A percentile compares a stretch with the other conserved stretches of the same genome.
phyloP scores from a whole-genome alignment of 2,113 vertebrate species.

The Thryonomys swinderianus region DNA sequence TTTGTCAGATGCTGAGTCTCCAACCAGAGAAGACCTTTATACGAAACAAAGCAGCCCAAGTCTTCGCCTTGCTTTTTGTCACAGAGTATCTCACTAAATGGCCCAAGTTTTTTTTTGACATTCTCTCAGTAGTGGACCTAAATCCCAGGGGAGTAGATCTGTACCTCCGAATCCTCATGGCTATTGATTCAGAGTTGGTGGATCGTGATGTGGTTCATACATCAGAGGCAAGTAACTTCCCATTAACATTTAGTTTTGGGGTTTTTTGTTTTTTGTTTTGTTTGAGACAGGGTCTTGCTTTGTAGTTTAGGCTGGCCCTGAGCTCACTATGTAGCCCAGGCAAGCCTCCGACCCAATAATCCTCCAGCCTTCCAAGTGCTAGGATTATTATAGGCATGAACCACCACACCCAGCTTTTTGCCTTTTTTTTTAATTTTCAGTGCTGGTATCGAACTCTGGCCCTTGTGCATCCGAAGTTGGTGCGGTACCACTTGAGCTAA shows the following conservation, averaged over 20 bases:
- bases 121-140: slow-evolving; percentile 95
- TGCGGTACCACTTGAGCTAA: too few relatives aligned
- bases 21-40: slow-evolving; percentile 98
- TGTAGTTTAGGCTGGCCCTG: background rate
- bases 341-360: too few relatives aligned
- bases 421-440: too few relatives aligned
- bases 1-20: slow-evolving; percentile 91
- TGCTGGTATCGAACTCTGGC: too few relatives aligned
- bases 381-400: background rate
- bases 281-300: background rate
- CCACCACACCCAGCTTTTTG: too few relatives aligned
- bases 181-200: slow-evolving; percentile 97
- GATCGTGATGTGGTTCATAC: slow-evolving; percentile 96
- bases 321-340: too few relatives aligned
- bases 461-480: too few relatives aligned
- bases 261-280: too few relatives aligned
- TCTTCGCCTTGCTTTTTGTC: slow-evolving; percentile 97
- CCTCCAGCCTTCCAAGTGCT: background rate
- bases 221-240: slow-evolving; percentile 89
- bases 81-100: slow-evolving; percentile 97
- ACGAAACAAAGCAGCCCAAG: slow-evolving; percentile 98
- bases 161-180: slow-evolving; percentile 97
- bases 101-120: slow-evolving; percentile 99
- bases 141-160: slow-evolving; percentile 96
- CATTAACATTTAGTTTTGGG: background rate